Percentiles rank a stretch among this genome's conserved stretches.
Conservation (phyloP, 2,113 vertebrate species). For the Semnornis frantzii region DNA sequence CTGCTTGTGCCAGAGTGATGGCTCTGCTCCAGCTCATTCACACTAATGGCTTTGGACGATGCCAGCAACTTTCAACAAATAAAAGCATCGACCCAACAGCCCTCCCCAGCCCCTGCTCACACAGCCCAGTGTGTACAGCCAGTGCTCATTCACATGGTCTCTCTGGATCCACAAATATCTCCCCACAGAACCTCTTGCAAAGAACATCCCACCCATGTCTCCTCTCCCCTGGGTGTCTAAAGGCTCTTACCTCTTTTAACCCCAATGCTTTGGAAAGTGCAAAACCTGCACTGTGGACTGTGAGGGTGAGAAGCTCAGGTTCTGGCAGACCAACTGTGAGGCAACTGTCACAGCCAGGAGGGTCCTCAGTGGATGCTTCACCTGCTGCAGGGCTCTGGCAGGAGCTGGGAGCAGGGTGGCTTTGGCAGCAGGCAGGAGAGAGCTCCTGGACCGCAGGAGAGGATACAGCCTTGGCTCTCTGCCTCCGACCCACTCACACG, state of each 20-base stretch:
- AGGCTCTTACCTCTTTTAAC: constrained; percentile 39
- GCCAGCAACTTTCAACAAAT: background rate
- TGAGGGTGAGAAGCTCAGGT: background rate
- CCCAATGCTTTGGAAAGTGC: background rate
- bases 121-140: background rate
- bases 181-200: background rate
- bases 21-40: background rate
- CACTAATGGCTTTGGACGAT: background rate
- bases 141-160: background rate
- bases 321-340: background rate
- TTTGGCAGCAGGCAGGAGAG: background rate
- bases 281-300: background rate
- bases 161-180: background rate
- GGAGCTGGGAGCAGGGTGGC: background rate
- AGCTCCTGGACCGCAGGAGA: background rate
- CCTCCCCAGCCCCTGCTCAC: background rate
- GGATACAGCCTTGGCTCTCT: background rate
- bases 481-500: accelerated
- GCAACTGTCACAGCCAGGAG: background rate
- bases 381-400: background rate
- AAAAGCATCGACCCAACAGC: background rate
- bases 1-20: background rate
- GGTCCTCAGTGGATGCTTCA: background rate
- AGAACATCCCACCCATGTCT: background rate
- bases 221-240: background rate